A percentile compares a stretch with the other conserved stretches of the same genome.
Evolutionary conservation across 1,140 invertebrate species (phyloP).

Genomic region (Alviniconcha marisindica): DNA sequence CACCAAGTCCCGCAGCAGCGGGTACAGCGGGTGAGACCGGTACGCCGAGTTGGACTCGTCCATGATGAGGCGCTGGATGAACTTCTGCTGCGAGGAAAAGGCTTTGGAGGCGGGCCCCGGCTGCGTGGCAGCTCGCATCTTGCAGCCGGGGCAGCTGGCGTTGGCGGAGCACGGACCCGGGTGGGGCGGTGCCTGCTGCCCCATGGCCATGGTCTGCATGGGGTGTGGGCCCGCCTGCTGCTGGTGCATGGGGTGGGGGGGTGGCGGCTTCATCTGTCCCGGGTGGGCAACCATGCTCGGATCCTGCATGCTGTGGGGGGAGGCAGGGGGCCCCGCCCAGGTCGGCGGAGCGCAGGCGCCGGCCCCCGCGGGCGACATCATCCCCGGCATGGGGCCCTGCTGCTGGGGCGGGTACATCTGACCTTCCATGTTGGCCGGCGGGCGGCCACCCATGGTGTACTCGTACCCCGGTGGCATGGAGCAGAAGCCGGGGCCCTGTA

Average conservation of each 20-base stretch:
- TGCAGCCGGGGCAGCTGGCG: slow-evolving; percentile 67
- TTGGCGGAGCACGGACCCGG: slow-evolving; percentile 56
- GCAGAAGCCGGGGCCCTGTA: slow-evolving; percentile 30
- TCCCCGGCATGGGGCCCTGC: slow-evolving; percentile 48
- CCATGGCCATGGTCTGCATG: slow-evolving; percentile 31
- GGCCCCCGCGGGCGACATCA: not conserved
- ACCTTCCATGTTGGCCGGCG: slow-evolving; percentile 23
- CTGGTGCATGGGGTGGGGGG: slow-evolving; percentile 34
- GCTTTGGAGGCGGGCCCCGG: slow-evolving; percentile 54
- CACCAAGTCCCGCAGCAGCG: slow-evolving; percentile 73
- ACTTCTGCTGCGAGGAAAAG: slow-evolving; percentile 71
- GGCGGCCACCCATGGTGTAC: slow-evolving; percentile 27
- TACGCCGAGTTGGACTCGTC: slow-evolving; percentile 72
- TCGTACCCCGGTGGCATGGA: slow-evolving; percentile 36
- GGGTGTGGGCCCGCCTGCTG: slow-evolving; percentile 30
- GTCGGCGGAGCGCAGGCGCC: slow-evolving; percentile 13
- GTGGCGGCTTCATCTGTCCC: slow-evolving; percentile 35
- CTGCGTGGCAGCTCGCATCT: slow-evolving; percentile 58
- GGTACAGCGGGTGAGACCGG: slow-evolving; percentile 73
- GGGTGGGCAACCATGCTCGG: slow-evolving; percentile 43
- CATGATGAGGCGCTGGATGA: slow-evolving; percentile 73
- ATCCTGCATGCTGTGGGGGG: slow-evolving; percentile 18
- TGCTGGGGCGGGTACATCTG: slow-evolving; percentile 43
- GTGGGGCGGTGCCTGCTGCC: slow-evolving; percentile 24
- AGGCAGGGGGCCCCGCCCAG: slow-evolving; percentile 34